A percentile compares a stretch with the other conserved stretches of the same genome.
Conservation (phyloP, 2,888 invertebrate genomes). For the Cetonia aurata region DNA sequence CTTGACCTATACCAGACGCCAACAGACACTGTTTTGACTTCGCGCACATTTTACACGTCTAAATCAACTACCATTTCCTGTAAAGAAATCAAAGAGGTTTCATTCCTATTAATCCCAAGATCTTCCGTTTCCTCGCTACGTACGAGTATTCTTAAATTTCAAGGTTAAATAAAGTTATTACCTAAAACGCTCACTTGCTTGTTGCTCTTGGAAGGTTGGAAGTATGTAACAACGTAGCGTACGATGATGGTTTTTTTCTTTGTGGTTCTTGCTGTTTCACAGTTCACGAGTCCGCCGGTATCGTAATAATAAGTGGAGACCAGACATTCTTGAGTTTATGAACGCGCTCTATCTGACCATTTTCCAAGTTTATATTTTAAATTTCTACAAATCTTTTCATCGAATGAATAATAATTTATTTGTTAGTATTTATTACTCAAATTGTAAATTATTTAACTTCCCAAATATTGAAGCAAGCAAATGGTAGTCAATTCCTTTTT, state of each 20-base stretch:
- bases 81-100: not conserved
- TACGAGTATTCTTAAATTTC: constrained; percentile 30
- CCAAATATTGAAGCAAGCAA: no score
- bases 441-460: no score
- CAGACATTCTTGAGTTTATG: constrained; percentile 12
- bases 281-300: constrained; percentile 35
- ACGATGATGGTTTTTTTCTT: constrained; percentile 17
- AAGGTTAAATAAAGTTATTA: constrained; percentile 35
- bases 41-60: constrained; percentile 4
- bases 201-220: constrained; percentile 22
- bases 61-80: no score
- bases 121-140: constrained; percentile 32
- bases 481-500: no score
- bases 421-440: no score
- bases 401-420: no score
- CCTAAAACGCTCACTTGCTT: constrained; percentile 29
- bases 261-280: constrained; percentile 22
- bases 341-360: not conserved
- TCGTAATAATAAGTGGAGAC: constrained; percentile 27
- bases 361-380: no score
- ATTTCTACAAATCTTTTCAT: no score
- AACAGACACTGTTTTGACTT: constrained; percentile 28
- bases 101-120: constrained; percentile 11
- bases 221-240: constrained; percentile 5
- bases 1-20: constrained; percentile 36